Conservation (phyloP, 2,797 vertebrate genomes). For the Pteronotus mesoamericanus region DNA sequence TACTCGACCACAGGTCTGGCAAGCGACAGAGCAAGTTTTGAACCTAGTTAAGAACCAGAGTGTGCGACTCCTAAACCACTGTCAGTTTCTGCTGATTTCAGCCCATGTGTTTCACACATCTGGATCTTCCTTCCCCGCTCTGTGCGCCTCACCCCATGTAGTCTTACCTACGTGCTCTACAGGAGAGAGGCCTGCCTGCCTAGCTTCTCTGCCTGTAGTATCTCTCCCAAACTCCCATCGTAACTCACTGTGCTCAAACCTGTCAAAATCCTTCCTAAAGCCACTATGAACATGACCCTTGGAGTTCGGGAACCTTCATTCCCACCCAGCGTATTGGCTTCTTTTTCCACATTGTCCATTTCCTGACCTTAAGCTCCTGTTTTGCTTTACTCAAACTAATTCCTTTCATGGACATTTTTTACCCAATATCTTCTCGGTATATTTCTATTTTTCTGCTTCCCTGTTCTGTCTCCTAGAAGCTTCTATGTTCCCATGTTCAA, state of each 20-base stretch:
- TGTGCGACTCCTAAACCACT: not conserved
- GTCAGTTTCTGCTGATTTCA: not conserved
- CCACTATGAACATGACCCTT: not conserved
- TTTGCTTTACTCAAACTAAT: not conserved
- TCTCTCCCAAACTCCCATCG: not conserved
- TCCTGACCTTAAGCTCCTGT: not conserved
- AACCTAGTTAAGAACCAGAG: not conserved
- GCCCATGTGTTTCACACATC: rapidly evolving
- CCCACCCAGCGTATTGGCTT: not conserved
- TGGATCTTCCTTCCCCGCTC: not conserved
- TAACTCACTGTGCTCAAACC: not conserved
- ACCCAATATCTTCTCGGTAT: not conserved
- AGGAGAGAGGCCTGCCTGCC: not conserved
- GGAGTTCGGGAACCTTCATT: not conserved
- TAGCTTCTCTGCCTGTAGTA: not conserved
- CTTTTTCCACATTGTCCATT: not conserved
- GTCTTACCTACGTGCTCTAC: not conserved
- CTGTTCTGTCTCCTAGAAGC: not conserved
- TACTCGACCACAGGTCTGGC: not conserved
- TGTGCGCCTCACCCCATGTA: not conserved
- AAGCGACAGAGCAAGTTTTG: not conserved
- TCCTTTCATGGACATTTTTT: not conserved
- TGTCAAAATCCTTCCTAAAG: not conserved
- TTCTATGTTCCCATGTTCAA: not conserved
- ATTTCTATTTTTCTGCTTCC: not conserved